A percentile compares a stretch with the other conserved stretches of the same genome.
Evolutionary conservation across 1,140 invertebrate species (phyloP).

Genomic region (Hesperophylax magnus): DNA sequence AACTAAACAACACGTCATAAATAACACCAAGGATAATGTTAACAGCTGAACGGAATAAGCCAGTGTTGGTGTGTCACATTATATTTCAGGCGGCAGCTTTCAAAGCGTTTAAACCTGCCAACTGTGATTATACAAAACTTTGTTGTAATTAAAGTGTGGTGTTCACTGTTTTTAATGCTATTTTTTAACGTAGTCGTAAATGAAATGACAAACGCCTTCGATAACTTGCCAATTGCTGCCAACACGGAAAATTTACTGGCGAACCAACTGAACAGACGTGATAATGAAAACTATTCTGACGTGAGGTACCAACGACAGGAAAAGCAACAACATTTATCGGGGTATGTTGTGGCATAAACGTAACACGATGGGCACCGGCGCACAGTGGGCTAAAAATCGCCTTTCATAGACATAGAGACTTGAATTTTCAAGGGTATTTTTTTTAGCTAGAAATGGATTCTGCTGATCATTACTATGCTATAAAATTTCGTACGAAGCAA

Average conservation of each 20-base stretch:
- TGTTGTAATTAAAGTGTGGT: neutral
- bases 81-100: neutral
- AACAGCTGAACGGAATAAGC: slow-evolving; percentile 9
- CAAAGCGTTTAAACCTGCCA: neutral
- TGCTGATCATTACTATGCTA: no score
- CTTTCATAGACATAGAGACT: no score
- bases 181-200: neutral
- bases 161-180: neutral
- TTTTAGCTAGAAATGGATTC: no score
- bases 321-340: neutral
- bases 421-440: no score
- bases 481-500: no score
- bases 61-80: neutral
- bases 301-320: neutral
- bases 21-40: slow-evolving; percentile 12
- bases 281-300: no score
- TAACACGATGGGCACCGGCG: no score
- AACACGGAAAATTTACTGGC: neutral
- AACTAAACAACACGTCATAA: slow-evolving; percentile 30
- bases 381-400: no score
- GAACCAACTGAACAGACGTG: neutral
- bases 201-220: neutral
- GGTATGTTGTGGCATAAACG: no score
- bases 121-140: neutral
- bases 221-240: slow-evolving; percentile 12